Base-by-base conservation (phyloP, 2,888 invertebrate genomes). In the Cryptus viduatorius region DNA sequence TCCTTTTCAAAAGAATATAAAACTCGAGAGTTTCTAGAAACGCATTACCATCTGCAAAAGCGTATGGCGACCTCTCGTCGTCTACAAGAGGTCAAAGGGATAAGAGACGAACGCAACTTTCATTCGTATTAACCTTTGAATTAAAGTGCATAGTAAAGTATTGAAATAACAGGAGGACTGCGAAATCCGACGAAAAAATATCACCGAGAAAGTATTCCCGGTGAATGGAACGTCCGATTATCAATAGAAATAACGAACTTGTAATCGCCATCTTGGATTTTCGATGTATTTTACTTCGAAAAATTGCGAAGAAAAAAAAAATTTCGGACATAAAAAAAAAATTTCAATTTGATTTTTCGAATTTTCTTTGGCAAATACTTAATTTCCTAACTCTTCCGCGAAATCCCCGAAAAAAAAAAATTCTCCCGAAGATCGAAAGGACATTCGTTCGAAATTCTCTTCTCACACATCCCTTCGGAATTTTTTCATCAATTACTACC, bases 401-500 rank as follows among this genome's bases (percentile, higher is more conserved):
- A 24, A 3, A n/a, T 48, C 48, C 48, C n/a, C 4, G 3, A 48
- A 48, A 48, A 64, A 42, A 56, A 37, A 19, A 24, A 46, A 14
- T 29, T 14, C 46, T 29, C 67, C 2, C 16, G 31, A 69, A 8
- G 4, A 50, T 69, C 69, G 69, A 44, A 24, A 31, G 1, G 19
- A 37, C 53, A 71, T 71, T 53, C 53, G 10, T 10, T 31, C 61
- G 61, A 65, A 65, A 19, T 37, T 42, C 65, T 64, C 16, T 24
- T 14, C 29, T n/a, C n/a, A 14, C 31, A 61, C n/a, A 48, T 64
- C 31, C 61, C 31, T 14, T 29, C 16, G 61, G 29, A 50, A 16
- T 53, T 53, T 73, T 56, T 64, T 64, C 42, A 42, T 65, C 37
- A 16, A 65, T 65, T 42, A 44, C 16, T 1, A 2, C 12, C 37